These are phyloP conservation scores for Dysdera silvatica DNA, from an alignment of 1,140 invertebrate species.

Conservation along the genomic window DNA sequence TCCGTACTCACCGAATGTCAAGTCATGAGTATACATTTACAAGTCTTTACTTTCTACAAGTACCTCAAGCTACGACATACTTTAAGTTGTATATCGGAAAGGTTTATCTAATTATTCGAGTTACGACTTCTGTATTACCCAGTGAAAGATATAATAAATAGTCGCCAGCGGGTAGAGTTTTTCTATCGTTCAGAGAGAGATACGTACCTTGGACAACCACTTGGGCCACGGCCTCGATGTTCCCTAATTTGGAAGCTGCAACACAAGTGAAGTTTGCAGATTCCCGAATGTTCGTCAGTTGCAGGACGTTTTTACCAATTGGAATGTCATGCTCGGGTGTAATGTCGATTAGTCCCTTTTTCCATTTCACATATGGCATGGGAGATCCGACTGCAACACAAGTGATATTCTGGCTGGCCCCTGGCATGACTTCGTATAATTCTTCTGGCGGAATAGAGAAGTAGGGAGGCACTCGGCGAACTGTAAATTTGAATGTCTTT, in stretches of 20 bases:
- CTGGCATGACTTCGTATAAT: constrained; percentile 78
- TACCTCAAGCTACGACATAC: no score
- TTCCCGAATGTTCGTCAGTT: constrained; percentile 74
- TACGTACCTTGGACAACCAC: constrained; percentile 92
- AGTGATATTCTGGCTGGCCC: constrained; percentile 80
- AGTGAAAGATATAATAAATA: no score
- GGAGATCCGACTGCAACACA: constrained; percentile 95
- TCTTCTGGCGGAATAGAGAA: constrained; percentile 83
- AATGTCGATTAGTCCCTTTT: constrained; percentile 71
- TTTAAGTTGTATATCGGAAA: no score
- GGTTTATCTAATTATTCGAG: no score
- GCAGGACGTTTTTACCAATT: constrained; percentile 66
- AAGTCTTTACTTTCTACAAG: no score
- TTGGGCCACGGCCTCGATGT: constrained; percentile 73
- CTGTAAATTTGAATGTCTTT: no score
- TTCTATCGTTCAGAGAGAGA: no score
- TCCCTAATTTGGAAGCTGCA: constrained; percentile 84
- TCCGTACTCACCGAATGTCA: no score
- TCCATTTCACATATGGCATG: constrained; percentile 95
- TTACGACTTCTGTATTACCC: no score
- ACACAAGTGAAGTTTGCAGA: constrained; percentile 91
- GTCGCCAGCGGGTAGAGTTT: no score
- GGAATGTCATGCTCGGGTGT: constrained; percentile 53
- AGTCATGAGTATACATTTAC: no score
- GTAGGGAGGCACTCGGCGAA: constrained; percentile 82